These are phyloP conservation scores for Chouioia cunea DNA, from an alignment of 2,888 invertebrate species.

Conservation along the genomic window DNA sequence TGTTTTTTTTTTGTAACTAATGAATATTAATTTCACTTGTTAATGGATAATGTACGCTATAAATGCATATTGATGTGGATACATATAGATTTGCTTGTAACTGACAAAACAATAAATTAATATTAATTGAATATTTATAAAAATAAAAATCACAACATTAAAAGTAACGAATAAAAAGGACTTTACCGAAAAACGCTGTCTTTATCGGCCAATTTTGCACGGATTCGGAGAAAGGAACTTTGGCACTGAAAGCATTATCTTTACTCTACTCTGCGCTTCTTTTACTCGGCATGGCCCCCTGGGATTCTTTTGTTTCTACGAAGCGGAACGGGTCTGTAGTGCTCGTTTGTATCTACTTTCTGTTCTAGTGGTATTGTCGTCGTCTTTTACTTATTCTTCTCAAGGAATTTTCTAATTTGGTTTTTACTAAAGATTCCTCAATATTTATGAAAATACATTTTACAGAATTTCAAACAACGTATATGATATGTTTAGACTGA, in stretches of 20 bases:
- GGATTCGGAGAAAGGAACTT: conserved; percentile 4
- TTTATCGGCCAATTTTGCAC: conserved; percentile 40
- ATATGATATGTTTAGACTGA: too few relatives aligned
- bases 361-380: background rate
- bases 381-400: background rate
- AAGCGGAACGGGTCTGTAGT: background rate
- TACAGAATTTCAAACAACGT: too few relatives aligned
- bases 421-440: too few relatives aligned
- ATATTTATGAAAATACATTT: too few relatives aligned
- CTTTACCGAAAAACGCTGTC: conserved; percentile 18
- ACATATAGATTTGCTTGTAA: too few relatives aligned
- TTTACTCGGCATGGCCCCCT: conserved; percentile 6
- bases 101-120: background rate
- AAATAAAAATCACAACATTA: too few relatives aligned
- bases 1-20: too few relatives aligned
- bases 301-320: conserved; percentile 27
- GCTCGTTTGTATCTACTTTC: conserved; percentile 8
- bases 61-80: too few relatives aligned
- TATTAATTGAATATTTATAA: background rate
- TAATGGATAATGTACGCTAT: too few relatives aligned
- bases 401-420: background rate
- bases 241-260: conserved; percentile 35
- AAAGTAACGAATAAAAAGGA: background rate
- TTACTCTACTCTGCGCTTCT: conserved; percentile 33
- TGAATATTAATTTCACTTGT: too few relatives aligned